Percentiles rank a stretch among this genome's conserved stretches.
phyloP scores from a whole-genome alignment of 2,113 vertebrate species.

The Petaurus breviceps region DNA sequence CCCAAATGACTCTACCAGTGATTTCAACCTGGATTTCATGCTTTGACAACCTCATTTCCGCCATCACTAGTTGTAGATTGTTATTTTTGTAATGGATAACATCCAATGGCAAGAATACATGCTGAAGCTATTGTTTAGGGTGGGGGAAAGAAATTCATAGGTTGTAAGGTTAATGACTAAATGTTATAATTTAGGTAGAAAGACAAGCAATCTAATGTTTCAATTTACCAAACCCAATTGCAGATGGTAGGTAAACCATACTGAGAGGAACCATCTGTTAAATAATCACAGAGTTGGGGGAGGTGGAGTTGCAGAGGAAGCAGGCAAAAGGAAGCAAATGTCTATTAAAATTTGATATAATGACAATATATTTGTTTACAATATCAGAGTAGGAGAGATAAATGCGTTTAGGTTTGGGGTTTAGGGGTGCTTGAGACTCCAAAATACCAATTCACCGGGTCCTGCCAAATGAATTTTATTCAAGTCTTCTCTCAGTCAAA shows the following conservation, averaged over 20 bases:
- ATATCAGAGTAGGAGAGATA: neutral
- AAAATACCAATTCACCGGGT: too few species aligned
- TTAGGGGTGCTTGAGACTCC: too few species aligned
- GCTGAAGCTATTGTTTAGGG: slow-evolving; percentile 47
- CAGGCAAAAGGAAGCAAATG: slow-evolving; percentile 65
- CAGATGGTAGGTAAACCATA: slow-evolving; percentile 59
- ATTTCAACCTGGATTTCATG: neutral
- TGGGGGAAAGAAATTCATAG: slow-evolving; percentile 39
- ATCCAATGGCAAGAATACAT: neutral
- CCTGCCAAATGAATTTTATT: too few species aligned
- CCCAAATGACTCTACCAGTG: neutral
- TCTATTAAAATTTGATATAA: slow-evolving; percentile 40
- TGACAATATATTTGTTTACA: slow-evolving; percentile 17
- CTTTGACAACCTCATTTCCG: neutral
- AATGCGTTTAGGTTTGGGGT: too few species aligned
- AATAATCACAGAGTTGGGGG: slow-evolving; percentile 46
- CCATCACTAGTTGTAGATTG: slow-evolving; percentile 10
- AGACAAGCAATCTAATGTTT: slow-evolving; percentile 66
- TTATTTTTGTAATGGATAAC: slow-evolving; percentile 15
- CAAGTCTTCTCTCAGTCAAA: too few species aligned
- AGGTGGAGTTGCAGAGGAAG: neutral
- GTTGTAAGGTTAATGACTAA: slow-evolving; percentile 64
- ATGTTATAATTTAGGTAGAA: slow-evolving; percentile 60
- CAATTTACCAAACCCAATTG: slow-evolving; percentile 73
- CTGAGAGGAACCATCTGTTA: slow-evolving; percentile 57